A percentile compares a stretch with the other conserved stretches of the same genome.
These are phyloP conservation scores for Lomographa bimaculata DNA, from an alignment of 2,888 invertebrate genomes.

Conservation along the genomic window DNA sequence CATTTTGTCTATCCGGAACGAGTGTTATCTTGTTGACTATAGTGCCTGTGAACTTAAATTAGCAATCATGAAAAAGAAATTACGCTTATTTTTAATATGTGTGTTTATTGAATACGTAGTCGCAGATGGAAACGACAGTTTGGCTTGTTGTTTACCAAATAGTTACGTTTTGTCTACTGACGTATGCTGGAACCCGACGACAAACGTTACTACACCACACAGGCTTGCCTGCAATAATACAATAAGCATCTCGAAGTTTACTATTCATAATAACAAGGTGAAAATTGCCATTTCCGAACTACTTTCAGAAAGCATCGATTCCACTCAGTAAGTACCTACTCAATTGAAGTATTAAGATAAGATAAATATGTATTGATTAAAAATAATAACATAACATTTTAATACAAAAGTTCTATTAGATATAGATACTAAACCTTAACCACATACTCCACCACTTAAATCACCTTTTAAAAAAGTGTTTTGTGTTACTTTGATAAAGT, in stretches of 20 bases:
- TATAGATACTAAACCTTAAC: no score
- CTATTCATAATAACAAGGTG: constrained; percentile 22
- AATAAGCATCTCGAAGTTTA: constrained; percentile 22
- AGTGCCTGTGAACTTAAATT: no score
- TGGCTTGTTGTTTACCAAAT: constrained; percentile 39
- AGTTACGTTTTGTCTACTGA: constrained; percentile 29
- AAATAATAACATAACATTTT: no score
- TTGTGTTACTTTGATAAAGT: no score
- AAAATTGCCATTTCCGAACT: constrained; percentile 22
- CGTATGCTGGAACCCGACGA: constrained; percentile 45
- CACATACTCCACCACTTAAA: no score
- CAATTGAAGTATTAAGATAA: no score
- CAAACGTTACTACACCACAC: constrained; percentile 33
- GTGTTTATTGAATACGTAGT: constrained; percentile 10
- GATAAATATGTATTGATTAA: no score
- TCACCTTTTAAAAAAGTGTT: no score
- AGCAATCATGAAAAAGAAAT: no score
- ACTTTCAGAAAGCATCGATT: constrained; percentile 11
- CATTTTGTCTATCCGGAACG: no score
- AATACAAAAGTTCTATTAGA: no score
- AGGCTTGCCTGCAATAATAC: constrained; percentile 30
- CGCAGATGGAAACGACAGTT: constrained; percentile 6
- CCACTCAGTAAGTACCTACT: constrained; percentile 11
- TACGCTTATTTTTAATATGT: constrained; percentile 2
- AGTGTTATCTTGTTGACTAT: no score